A percentile compares a stretch with the other conserved stretches of the same genome.
Evolutionary conservation across 1,140 invertebrate species (phyloP).

Genomic region (Formica exsecta): DNA sequence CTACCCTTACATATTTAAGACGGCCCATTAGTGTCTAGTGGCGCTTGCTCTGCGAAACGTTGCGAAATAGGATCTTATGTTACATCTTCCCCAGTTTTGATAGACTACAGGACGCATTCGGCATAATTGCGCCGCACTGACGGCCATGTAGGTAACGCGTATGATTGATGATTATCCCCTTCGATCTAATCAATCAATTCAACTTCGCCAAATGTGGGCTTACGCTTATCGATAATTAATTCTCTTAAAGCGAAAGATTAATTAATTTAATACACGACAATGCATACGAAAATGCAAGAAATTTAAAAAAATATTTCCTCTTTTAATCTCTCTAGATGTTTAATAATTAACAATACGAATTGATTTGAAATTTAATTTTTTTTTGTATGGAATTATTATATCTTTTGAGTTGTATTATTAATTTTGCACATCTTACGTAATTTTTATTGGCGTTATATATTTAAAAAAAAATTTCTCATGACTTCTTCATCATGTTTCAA

Average conservation of each 20-base stretch:
- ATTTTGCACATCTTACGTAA: too few relatives aligned
- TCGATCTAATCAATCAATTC: conserved; percentile 58
- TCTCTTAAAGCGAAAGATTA: conserved; percentile 1
- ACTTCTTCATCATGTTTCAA: not conserved
- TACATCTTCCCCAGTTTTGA: not conserved
- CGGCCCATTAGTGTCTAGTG: conserved; percentile 76
- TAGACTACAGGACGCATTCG: not conserved
- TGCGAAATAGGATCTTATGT: not conserved
- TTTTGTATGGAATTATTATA: not conserved
- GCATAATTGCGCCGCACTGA: conserved; percentile 15
- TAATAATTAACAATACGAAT: not conserved
- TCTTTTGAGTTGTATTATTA: too few relatives aligned
- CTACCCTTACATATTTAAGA: conserved; percentile 82
- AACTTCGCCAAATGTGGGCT: conserved; percentile 32
- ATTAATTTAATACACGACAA: conserved; percentile 2
- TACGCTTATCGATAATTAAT: conserved; percentile 43
- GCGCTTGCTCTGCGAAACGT: conserved; percentile 69
- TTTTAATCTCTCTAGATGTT: not conserved
- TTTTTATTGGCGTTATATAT: not conserved
- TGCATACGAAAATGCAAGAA: not conserved
- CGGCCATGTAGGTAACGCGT: not conserved
- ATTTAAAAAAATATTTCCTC: not conserved
- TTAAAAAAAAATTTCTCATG: not conserved
- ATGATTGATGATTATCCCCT: conserved; percentile 54
- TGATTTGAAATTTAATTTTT: not conserved